phyloP scores from a whole-genome alignment of 2,888 invertebrate species.

The Stenotaenia linearis region DNA sequence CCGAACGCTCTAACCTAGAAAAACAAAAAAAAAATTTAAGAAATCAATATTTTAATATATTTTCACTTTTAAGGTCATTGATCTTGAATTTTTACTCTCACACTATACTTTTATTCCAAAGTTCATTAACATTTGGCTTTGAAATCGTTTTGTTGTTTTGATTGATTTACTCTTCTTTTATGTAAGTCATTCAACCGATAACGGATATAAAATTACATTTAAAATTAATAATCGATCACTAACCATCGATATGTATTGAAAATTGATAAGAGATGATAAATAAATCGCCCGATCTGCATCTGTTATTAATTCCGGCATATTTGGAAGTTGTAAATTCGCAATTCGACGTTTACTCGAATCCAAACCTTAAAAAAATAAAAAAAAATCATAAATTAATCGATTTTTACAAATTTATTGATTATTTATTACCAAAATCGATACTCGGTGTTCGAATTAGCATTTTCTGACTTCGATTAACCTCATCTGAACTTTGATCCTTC shows the following conservation, averaged over 20 bases:
- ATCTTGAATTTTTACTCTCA: background rate
- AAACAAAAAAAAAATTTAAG: constrained; percentile 24
- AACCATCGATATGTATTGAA: constrained; percentile 45
- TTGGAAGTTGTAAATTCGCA: background rate
- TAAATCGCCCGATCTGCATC: constrained; percentile 44
- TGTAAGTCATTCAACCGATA: background rate
- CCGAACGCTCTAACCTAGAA: constrained; percentile 61
- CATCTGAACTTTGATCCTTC: background rate
- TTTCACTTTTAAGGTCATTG: background rate
- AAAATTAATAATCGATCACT: constrained; percentile 27
- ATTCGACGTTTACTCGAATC: constrained; percentile 17
- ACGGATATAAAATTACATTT: background rate
- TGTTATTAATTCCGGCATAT: constrained; percentile 11
- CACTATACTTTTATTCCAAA: background rate
- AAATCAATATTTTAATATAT: background rate
- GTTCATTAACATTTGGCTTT: background rate
- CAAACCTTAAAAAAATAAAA: constrained; percentile 10
- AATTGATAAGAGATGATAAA: constrained; percentile 46
- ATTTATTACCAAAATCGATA: background rate
- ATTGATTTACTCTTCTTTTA: background rate
- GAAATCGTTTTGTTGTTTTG: background rate
- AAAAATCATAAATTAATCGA: background rate
- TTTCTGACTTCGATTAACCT: background rate
- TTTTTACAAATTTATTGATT: too few species aligned
- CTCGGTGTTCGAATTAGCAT: background rate